Evolutionary conservation across 2,888 invertebrate species (phyloP), one percentile per base, ranked within the genome.

Genomic region (Standfussiana lucernea): DNA sequence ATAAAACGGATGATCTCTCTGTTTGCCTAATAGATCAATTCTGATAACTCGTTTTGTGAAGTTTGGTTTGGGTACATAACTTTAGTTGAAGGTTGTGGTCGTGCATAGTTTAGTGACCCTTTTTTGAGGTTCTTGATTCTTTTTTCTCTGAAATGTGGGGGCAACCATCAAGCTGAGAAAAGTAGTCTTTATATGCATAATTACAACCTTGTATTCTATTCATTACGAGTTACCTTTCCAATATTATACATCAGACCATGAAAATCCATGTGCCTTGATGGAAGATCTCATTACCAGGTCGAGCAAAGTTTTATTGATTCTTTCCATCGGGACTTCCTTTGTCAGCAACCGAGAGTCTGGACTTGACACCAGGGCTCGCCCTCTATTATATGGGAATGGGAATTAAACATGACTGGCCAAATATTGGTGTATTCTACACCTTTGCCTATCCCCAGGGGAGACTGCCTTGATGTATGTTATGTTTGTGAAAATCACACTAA

Each of bases 21-120:
- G 81, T 83, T 84, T 84, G 81, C 50, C 42, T 74, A 71, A 67
- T 64, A 79, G 21, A 80, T 65, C 73, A 82, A 82, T 82, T 82
- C 78, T 78, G 83, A 82, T 82, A 74, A 82, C 42, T 73, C 67
- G 59, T 78, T 78, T 72, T 78, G 67, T 74, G 59, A 67, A 64
- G 70, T 74, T 82, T 28, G 53, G 65, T 70, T 68, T 82, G 35
- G 42, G 71, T 56, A 45, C 32, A 75, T 47, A 67, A 42, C 69
- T 62, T 81, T 53, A 35, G 40, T 56, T 61, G 15, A 18, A 32
- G 61, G 53, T 5, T 70, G n/a, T 40, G 69, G 71, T 72, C 69
- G 5, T 24, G 18, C 50, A 81, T 50, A 68, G 24, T 65, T 40
- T 28, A 13, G n/a, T 37, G n/a, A 35, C 1, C 24, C 45, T 35